Conservation (phyloP, 2,113 vertebrate genomes). For the Todiramphus chloris region DNA sequence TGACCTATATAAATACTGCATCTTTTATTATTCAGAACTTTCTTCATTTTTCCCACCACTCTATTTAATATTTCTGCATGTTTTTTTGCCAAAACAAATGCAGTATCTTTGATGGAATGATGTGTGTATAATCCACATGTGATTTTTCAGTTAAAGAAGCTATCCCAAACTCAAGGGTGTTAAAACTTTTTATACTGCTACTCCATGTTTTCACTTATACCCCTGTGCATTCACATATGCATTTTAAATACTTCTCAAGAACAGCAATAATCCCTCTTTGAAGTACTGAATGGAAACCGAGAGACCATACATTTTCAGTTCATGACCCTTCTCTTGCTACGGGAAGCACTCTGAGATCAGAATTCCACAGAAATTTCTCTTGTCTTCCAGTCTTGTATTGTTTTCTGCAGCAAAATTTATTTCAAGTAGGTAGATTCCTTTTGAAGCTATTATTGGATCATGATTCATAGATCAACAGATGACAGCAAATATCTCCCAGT, state of each 20-base stretch:
- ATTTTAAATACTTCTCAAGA: conserved; percentile 52
- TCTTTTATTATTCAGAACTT: conserved; percentile 57
- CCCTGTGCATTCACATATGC: conserved; percentile 42
- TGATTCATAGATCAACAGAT: background rate
- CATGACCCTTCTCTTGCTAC: conserved; percentile 13
- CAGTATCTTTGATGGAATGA: conserved; percentile 52
- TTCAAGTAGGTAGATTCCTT: background rate
- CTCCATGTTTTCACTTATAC: conserved; percentile 52
- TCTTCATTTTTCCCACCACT: conserved; percentile 28
- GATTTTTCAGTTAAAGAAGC: conserved; percentile 61
- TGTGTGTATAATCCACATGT: conserved; percentile 47
- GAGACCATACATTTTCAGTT: conserved; percentile 49
- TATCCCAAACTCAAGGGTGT: conserved; percentile 61
- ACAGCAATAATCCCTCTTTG: conserved; percentile 49
- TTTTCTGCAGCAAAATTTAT: background rate
- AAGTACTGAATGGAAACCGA: conserved; percentile 50
- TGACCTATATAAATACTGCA: conserved; percentile 57
- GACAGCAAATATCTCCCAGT: background rate
- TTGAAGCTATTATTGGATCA: background rate
- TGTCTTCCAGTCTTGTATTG: background rate
- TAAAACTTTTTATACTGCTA: conserved; percentile 43
- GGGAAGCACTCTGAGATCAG: conserved; percentile 1
- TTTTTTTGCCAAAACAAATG: conserved; percentile 46
- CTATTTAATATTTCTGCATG: conserved; percentile 44
- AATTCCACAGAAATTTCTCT: conserved; percentile 11